Percentiles rank a stretch among this genome's conserved stretches.
These are phyloP conservation scores for Iselma pallidipennis DNA, from an alignment of 2,888 invertebrate species.

Conservation along the genomic window DNA sequence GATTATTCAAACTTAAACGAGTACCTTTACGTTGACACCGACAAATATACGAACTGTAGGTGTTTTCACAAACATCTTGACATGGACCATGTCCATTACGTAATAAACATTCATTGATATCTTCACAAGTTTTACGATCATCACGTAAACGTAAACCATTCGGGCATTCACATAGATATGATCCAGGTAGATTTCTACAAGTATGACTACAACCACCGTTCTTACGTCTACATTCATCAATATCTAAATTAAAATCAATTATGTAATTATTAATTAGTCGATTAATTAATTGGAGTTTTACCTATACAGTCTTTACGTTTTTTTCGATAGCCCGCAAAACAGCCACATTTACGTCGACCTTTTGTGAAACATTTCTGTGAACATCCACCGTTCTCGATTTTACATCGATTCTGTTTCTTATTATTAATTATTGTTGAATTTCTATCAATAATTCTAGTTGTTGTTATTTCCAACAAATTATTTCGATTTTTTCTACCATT, in stretches of 20 bases:
- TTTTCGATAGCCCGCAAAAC: slow-evolving; percentile 56
- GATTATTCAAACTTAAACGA: slow-evolving; percentile 60
- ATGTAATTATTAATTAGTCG: not conserved
- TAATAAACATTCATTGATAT: slow-evolving; percentile 65
- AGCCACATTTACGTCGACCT: slow-evolving; percentile 54
- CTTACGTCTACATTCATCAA: slow-evolving; percentile 61
- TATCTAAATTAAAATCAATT: slow-evolving; percentile 52
- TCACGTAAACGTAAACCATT: slow-evolving; percentile 58
- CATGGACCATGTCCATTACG: slow-evolving; percentile 67
- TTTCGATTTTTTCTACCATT: slow-evolving; percentile 18
- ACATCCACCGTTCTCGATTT: slow-evolving; percentile 54
- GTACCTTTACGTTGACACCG: slow-evolving; percentile 64
- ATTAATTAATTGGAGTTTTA: too few relatives aligned
- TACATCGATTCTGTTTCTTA: slow-evolving; percentile 28
- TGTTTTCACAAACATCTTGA: slow-evolving; percentile 63
- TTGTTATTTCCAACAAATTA: slow-evolving; percentile 27
- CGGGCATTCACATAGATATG: slow-evolving; percentile 62
- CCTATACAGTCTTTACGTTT: slow-evolving; percentile 54
- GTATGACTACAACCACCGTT: slow-evolving; percentile 61
- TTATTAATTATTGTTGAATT: slow-evolving; percentile 21
- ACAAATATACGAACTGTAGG: slow-evolving; percentile 62
- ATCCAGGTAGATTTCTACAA: slow-evolving; percentile 62
- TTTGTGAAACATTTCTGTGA: slow-evolving; percentile 56
- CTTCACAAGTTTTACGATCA: slow-evolving; percentile 49
- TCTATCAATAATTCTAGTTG: slow-evolving; percentile 12